Evolutionary conservation across 2,113 vertebrate genomes (phyloP), one percentile per base, ranked within the genome.

Genomic region (Gobio gobio): DNA sequence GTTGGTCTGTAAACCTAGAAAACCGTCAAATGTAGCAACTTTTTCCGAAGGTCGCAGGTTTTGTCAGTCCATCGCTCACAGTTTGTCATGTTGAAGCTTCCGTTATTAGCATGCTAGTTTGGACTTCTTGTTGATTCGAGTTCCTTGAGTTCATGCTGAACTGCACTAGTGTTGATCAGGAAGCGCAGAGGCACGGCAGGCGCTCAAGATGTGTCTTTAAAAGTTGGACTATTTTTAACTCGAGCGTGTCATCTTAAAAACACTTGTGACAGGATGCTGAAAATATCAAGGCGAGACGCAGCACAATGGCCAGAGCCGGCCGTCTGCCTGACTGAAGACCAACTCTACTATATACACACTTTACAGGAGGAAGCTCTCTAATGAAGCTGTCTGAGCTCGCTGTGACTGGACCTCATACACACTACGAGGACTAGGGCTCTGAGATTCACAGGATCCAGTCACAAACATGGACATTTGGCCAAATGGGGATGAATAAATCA

Each of bases 201-300:
- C 51, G 29, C 26, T 66, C 63, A 6, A 33, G 63, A 18, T 29
- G 6, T 22, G 18, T 12, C 18, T 70, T 10, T 43, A 22, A 70
- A 43, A 70, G 66, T 4, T 40, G 36, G 66, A 43, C 4, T 73
- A 73, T 73, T 73, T 73, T 73, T 45, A 73, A 2, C 40, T 24
- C 1, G 13, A 12, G 22, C 40, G 47, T 2, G 4, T 40, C 70
- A 24, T 24, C 43, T 73, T 73, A n/a, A 73, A 73, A 47, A 14
- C 70, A 72, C 68, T 72, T 72, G 18, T n/a, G 66, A 8, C 20
- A 40, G 36, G 36, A 73, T 73, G 70, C 70, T 73, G 10, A 47
- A 73, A 43, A 73, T 73, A 73, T 2, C 20, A 47, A 43, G 20
- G 5, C 0, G 70, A 73, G 40, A 47, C 2, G 22, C 22, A 6